Conservation (phyloP, 2,888 invertebrate species). For the Bibio marci region DNA sequence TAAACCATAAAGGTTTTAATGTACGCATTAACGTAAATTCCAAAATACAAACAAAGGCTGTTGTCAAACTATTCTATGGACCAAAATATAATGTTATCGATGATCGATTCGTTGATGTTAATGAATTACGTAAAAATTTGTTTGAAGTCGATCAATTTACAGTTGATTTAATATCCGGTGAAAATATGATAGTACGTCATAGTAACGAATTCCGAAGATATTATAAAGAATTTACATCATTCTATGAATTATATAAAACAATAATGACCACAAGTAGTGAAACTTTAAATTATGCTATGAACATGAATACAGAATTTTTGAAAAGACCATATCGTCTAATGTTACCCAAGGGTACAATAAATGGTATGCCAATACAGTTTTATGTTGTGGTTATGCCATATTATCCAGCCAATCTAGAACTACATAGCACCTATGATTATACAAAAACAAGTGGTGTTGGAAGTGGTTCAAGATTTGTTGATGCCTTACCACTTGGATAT, state of each 20-base stretch:
- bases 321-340: conserved; percentile 54
- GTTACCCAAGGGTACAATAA: conserved; percentile 49
- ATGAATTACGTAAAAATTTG: conserved; percentile 41
- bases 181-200: conserved; percentile 48
- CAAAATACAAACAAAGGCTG: conserved; percentile 37
- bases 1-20: conserved; percentile 47
- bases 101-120: conserved; percentile 37
- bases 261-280: conserved; percentile 37
- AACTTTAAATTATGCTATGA: conserved; percentile 31
- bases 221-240: conserved; percentile 43
- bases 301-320: conserved; percentile 34
- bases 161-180: conserved; percentile 41
- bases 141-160: conserved; percentile 45
- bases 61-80: conserved; percentile 49
- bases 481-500: conserved; percentile 49
- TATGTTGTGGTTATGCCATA: conserved; percentile 44
- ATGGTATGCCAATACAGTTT: conserved; percentile 46
- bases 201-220: conserved; percentile 48
- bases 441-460: conserved; percentile 34
- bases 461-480: conserved; percentile 35
- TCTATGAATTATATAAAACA: conserved; percentile 43
- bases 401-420: conserved; percentile 31
- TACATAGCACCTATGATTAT: conserved; percentile 31
- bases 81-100: conserved; percentile 46
- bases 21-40: conserved; percentile 37